phyloP scores from a whole-genome alignment of 2,888 invertebrate species.

The Empis stercorea region DNA sequence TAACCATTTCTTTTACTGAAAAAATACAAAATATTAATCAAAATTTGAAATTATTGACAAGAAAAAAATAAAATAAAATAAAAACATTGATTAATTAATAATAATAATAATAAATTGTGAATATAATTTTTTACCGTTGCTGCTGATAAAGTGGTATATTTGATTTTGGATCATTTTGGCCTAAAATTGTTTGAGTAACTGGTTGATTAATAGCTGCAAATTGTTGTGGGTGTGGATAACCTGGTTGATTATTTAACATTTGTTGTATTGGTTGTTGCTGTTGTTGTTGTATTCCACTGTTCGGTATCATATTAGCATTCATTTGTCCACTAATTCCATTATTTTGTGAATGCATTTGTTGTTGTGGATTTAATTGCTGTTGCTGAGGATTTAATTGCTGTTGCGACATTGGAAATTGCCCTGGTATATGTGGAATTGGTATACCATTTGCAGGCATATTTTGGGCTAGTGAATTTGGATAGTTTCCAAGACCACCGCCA shows the following conservation, averaged over 20 bases:
- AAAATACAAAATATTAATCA: too few species aligned
- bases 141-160: conserved; percentile 37
- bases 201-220: not conserved
- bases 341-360: not conserved
- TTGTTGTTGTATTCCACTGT: not conserved
- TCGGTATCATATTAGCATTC: too few species aligned
- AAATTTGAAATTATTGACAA: too few species aligned
- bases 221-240: not conserved
- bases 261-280: not conserved
- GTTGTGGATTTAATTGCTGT: conserved; percentile 7
- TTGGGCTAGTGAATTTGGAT: not conserved
- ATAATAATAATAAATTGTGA: too few species aligned
- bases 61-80: too few species aligned
- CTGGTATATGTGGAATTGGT: conserved; percentile 11
- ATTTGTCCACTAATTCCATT: too few species aligned
- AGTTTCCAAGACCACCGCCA: not conserved
- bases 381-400: conserved; percentile 9
- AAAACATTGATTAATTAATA: too few species aligned
- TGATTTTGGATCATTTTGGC: conserved; percentile 30
- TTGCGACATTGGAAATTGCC: not conserved
- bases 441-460: conserved; percentile 17
- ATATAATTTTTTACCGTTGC: conserved; percentile 30
- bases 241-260: not conserved
- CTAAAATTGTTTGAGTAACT: conserved; percentile 5
- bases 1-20: too few species aligned